Evolutionary conservation across 2,797 vertebrate genomes (phyloP), one percentile per base, ranked within the genome.

Genomic region (Austrolebias charrua): DNA sequence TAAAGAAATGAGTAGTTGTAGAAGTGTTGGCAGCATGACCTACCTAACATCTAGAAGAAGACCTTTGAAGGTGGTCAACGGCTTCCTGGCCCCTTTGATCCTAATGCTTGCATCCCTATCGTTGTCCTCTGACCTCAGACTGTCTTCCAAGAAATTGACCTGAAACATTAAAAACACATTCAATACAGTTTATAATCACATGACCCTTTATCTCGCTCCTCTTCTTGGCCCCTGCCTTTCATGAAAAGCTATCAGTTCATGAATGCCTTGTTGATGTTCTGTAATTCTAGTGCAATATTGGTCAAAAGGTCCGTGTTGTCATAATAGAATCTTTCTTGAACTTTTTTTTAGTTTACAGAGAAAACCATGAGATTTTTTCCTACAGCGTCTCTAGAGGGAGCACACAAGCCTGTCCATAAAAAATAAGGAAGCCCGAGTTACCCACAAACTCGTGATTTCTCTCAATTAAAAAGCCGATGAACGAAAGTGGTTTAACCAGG

Each of bases 41-140:
- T 94, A 98, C 97, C 97, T 98, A 87, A 99, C 95, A 55, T 98
- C 93, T 61, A 99, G 89, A 71, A 98, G 91, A 61, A 86, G 86
- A 74, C 96, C 97, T 92, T 94, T 98, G 90, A 98, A 98, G 60
- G 95, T 93, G 49, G 94, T 95, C 78, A 92, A 59, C n/a, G 95
- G 92, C 86, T 95, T 98, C 89, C 94, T 94, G 79, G 87, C 88
- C 79, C 92, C 92, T 93, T 92, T 95, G 66, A 78, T 86, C 83
- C 94, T 94, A 75, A 73, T 65, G 76, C 89, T 91, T 18, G 83
- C 47, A 55, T 97, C 96, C 71, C 93, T 95, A 50, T 98, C 97
- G 55, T 64, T 85, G 71, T 96, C 95, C 53, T 97, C 96, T 59
- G 86, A 47, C 86, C 92, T 96, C 66, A 92, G 78, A 85, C 84